Percentiles rank a stretch among this genome's conserved stretches.
Evolutionary conservation across 2,888 invertebrate species (phyloP).

Genomic region (Pristionchus japonicus): DNA sequence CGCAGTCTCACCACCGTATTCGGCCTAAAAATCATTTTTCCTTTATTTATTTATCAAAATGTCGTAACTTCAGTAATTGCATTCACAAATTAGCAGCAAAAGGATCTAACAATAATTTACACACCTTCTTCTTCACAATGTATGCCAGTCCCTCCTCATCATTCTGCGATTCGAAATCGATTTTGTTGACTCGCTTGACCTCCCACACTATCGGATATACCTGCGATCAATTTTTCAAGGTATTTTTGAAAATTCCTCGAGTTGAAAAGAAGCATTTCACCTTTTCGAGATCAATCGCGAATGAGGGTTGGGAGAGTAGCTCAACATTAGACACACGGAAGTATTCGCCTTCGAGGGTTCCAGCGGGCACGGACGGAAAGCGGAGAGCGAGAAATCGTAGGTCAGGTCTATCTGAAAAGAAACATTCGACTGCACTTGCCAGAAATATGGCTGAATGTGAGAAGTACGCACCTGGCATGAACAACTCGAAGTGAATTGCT

Average conservation of each 20-base stretch:
- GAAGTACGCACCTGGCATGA: constrained; percentile 5
- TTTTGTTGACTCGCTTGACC: neutral
- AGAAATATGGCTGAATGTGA: too few relatives aligned
- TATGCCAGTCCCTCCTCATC: neutral
- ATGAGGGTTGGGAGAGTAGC: neutral
- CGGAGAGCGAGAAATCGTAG: neutral
- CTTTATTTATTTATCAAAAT: neutral
- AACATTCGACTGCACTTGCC: neutral
- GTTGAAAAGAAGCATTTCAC: neutral
- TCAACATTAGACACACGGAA: neutral
- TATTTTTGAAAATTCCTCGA: too few relatives aligned
- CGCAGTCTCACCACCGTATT: neutral
- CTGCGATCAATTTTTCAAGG: neutral
- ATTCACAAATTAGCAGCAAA: too few relatives aligned
- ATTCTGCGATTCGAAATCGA: neutral
- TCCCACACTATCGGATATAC: neutral
- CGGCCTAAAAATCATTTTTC: neutral
- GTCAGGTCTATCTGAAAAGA: neutral
- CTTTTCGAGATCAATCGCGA: neutral
- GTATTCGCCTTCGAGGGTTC: neutral
- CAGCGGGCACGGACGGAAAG: neutral
- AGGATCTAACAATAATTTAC: neutral
- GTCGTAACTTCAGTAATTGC: too few relatives aligned
- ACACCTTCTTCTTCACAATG: neutral
- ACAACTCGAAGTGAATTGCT: constrained; percentile 14